Percentiles rank a stretch among this genome's conserved stretches.
These are phyloP conservation scores for Mnemiopsis leidyi DNA, from an alignment of 37 sponge, comb jelly and placozoan species.

Conservation along the genomic window DNA sequence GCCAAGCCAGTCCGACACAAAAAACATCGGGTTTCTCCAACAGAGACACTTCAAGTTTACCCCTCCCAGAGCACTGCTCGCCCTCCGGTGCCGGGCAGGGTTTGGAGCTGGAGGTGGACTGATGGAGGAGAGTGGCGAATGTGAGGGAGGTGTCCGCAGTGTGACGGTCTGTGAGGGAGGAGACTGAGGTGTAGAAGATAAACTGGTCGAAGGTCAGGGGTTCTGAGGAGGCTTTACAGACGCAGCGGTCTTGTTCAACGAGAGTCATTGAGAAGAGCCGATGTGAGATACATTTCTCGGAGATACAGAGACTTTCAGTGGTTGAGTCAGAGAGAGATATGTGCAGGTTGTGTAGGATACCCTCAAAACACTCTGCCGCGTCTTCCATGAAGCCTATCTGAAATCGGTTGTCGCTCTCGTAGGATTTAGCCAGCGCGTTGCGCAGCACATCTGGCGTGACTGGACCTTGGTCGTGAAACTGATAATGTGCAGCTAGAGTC, in stretches of 20 bases:
- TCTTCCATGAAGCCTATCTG: conserved; percentile 64
- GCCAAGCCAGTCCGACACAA: conserved; percentile 51
- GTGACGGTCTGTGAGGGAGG: neutral
- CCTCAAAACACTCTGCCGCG: conserved; percentile 57
- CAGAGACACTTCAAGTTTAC: conserved; percentile 34
- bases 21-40: conserved; percentile 51
- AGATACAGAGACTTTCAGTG: neutral
- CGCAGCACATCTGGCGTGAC: conserved; percentile 32
- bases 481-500: conserved; percentile 37
- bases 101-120: neutral
- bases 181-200: conserved; percentile 8
- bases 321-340: conserved; percentile 4
- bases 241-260: conserved; percentile 34
- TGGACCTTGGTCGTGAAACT: conserved; percentile 22
- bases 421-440: conserved; percentile 35
- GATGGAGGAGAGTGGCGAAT: conserved; percentile 6
- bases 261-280: conserved; percentile 54
- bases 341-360: conserved; percentile 21
- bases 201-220: conserved; percentile 56
- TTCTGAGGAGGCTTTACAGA: conserved; percentile 17
- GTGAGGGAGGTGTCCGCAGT: neutral
- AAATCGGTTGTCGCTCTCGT: conserved; percentile 22
- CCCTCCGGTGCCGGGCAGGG: neutral
- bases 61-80: neutral
- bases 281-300: conserved; percentile 21